A percentile compares a stretch with the other conserved stretches of the same genome.
These are phyloP conservation scores for Brachionus plicatilis DNA, from an alignment of 1,140 invertebrate genomes.

Conservation along the genomic window DNA sequence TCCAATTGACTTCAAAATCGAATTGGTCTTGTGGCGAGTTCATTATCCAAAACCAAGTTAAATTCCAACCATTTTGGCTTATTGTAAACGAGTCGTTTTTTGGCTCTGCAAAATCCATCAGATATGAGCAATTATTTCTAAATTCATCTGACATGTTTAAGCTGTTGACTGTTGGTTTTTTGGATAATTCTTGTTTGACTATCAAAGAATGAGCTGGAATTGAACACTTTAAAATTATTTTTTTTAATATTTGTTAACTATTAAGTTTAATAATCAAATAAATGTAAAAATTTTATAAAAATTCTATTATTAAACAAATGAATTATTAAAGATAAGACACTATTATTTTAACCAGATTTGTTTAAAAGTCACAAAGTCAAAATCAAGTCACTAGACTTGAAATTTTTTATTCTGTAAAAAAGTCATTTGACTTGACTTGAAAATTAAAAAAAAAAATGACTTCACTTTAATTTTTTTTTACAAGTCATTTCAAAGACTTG, in stretches of 20 bases:
- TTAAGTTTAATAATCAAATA: neutral
- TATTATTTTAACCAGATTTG: too few relatives aligned
- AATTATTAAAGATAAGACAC: too few relatives aligned
- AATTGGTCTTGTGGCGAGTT: neutral
- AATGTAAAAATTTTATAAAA: neutral
- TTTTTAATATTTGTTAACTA: neutral
- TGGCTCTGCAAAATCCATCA: neutral
- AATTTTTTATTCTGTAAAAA: too few relatives aligned
- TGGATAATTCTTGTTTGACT: neutral
- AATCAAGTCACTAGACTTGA: too few relatives aligned
- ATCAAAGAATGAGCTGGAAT: neutral
- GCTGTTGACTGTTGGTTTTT: neutral
- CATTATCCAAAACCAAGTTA: slow-evolving; percentile 6
- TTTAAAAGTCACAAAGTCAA: too few relatives aligned
- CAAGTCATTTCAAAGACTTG: too few relatives aligned
- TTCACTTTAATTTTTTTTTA: too few relatives aligned
- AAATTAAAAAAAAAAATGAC: too few relatives aligned
- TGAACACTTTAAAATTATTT: neutral
- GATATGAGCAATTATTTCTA: slow-evolving; percentile 8
- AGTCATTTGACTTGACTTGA: too few relatives aligned
- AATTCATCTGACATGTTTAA: neutral
- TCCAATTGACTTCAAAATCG: slow-evolving; percentile 31
- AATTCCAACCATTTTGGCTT: neutral
- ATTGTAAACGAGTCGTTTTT: neutral
- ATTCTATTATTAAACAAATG: too few relatives aligned